These are phyloP conservation scores for Acleris cristana DNA, from an alignment of 2,888 invertebrate species.

Conservation along the genomic window DNA sequence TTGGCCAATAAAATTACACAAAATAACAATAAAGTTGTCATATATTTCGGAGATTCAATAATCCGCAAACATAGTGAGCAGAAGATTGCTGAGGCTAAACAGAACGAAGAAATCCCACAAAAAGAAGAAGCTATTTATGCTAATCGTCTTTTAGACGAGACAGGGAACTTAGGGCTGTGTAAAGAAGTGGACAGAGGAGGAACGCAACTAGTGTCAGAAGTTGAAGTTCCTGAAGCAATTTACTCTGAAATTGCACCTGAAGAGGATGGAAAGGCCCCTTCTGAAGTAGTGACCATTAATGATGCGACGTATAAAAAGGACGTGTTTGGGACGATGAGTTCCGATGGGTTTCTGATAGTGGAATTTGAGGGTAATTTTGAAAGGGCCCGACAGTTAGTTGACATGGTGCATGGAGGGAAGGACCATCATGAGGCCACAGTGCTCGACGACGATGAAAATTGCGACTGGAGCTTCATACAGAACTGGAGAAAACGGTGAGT, in stretches of 20 bases:
- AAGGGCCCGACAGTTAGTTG: conserved; percentile 85
- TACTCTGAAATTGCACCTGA: conserved; percentile 73
- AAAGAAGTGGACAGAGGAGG: conserved; percentile 68
- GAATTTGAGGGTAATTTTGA: conserved; percentile 86
- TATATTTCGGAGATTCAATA: conserved; percentile 88
- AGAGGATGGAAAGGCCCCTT: conserved; percentile 48
- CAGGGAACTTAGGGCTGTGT: conserved; percentile 61
- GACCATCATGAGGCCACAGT: conserved; percentile 77
- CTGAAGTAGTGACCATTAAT: conserved; percentile 64
- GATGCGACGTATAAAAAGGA: conserved; percentile 76
- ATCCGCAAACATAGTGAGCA: conserved; percentile 78
- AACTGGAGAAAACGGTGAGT: conserved; percentile 88
- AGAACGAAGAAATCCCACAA: conserved; percentile 52
- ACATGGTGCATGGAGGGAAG: conserved; percentile 76
- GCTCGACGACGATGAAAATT: conserved; percentile 79
- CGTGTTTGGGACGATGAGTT: conserved; percentile 67
- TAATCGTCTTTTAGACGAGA: conserved; percentile 68
- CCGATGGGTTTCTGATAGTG: conserved; percentile 84
- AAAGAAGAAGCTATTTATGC: conserved; percentile 77
- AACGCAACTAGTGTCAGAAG: conserved; percentile 66
- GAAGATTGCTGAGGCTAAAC: conserved; percentile 67
- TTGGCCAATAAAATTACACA: conserved; percentile 77
- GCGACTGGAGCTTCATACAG: conserved; percentile 90
- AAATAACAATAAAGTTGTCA: conserved; percentile 87
- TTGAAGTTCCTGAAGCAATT: conserved; percentile 73